Conservation (phyloP, 2,797 vertebrate species). For the Champsocephalus esox region DNA sequence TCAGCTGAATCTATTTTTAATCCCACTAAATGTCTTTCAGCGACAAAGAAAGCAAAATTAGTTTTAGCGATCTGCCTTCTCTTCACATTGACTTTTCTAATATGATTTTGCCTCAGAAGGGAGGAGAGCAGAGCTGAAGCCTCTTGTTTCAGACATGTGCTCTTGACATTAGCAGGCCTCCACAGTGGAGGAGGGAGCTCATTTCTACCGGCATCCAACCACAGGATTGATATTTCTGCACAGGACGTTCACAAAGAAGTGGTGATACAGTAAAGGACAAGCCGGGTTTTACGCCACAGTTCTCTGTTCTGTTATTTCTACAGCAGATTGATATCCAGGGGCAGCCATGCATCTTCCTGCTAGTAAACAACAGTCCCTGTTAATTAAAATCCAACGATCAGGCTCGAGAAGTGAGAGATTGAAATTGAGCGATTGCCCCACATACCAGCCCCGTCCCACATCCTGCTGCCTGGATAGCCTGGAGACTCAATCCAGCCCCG, state of each 20-base stretch:
- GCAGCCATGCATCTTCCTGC: slow-evolving; percentile 60
- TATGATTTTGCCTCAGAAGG: slow-evolving; percentile 52
- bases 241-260: slow-evolving; percentile 36
- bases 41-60: slow-evolving; percentile 53
- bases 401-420: slow-evolving; percentile 83
- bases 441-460: slow-evolving; percentile 83
- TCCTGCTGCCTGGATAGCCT: slow-evolving; percentile 84
- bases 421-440: slow-evolving; percentile 89
- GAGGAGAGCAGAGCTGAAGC: slow-evolving; percentile 56
- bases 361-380: slow-evolving; percentile 82
- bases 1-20: slow-evolving; percentile 44
- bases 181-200: slow-evolving; percentile 62
- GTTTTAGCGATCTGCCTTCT: slow-evolving; percentile 64
- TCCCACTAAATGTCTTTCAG: slow-evolving; percentile 38
- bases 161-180: slow-evolving; percentile 77
- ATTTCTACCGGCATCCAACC: slow-evolving; percentile 59
- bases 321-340: slow-evolving; percentile 54
- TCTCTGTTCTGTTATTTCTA: slow-evolving; percentile 46
- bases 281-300: slow-evolving; percentile 22
- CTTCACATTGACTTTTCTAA: slow-evolving; percentile 74
- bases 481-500: slow-evolving; percentile 86
- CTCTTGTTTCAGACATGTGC: slow-evolving; percentile 77
- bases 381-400: slow-evolving; percentile 89
- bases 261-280: slow-evolving; percentile 31
- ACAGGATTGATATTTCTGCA: slow-evolving; percentile 49